Base-by-base conservation (phyloP, 2,113 vertebrate species). In the Daphoenositta chrysoptera region DNA sequence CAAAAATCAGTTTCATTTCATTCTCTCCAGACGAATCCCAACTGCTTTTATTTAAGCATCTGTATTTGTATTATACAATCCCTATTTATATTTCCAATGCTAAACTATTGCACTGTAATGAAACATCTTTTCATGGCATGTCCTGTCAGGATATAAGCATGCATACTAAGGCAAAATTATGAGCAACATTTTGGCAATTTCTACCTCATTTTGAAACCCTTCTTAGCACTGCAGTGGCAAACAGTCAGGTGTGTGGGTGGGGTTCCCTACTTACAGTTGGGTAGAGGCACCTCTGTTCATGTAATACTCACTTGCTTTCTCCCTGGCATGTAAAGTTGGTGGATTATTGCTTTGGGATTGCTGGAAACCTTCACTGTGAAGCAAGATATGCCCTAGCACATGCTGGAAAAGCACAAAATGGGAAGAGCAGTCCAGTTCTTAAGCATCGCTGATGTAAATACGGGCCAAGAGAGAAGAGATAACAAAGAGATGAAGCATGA, bases 1-100 rank as follows among this genome's bases (percentile, higher is more conserved):
- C 47, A 95, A 87, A 96, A 96, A 90, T 73, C 82, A 75, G 50
- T 82, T 91, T 54, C 27, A 82, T 79, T 93, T 88, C 20, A 50
- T 85, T 83, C 76, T 82, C 81, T 58, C 50, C 77, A 94, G 89
- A 86, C 37, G 3, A 94, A 83, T 75, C 44, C n/a, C 28, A 80
- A 48, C 16, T 86, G 63, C 44, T 94, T 85, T 87, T 53, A 79
- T 94, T 89, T 75, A 71, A 87, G 58, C 63, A 90, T 42, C 28
- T 61, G 28, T 61, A 82, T 90, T 89, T 76, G 45, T 76, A 61
- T 57, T 60, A 48, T 56, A 70, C 31, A 77, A 42, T 69, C 35
- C 27, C 42, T 77, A 83, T 63, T 77, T 83, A 77, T 87, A 85
- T 72, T 95, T 78, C 56, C 65, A 89, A 7, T 44, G 50, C 15